phyloP scores from a whole-genome alignment of 2,888 invertebrate genomes.

The Gymnosoma rotundatum region DNA sequence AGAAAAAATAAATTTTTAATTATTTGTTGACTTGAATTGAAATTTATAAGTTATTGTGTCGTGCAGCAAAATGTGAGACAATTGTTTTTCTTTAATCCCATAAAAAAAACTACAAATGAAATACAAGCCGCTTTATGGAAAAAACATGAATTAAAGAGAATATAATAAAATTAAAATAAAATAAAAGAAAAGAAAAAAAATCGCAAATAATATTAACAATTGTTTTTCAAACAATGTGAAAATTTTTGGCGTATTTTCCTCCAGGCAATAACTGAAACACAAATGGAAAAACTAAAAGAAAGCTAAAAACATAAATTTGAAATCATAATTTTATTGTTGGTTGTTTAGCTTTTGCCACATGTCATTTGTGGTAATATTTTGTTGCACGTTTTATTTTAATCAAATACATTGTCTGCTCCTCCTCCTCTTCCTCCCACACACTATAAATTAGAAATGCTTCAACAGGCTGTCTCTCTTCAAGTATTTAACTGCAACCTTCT shows the following conservation, averaged over 20 bases:
- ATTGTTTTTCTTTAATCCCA: conserved; percentile 15
- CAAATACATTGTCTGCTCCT: conserved; percentile 41
- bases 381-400: conserved; percentile 66
- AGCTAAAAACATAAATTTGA: conserved; percentile 39
- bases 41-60: conserved; percentile 51
- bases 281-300: conserved; percentile 11
- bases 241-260: conserved; percentile 37
- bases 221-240: conserved; percentile 38
- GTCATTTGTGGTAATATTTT: conserved; percentile 55
- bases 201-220: conserved; percentile 42
- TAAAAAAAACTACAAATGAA: not conserved
- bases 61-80: conserved; percentile 34
- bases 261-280: conserved; percentile 1
- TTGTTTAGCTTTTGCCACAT: conserved; percentile 55
- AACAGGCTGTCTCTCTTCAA: not conserved
- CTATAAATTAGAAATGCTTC: not conserved
- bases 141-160: no score
- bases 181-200: not conserved
- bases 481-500: conserved; percentile 3
- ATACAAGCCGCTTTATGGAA: conserved; percentile 40
- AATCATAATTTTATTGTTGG: conserved; percentile 43
- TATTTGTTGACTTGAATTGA: conserved; percentile 36
- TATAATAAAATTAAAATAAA: not conserved
- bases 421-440: conserved; percentile 1
- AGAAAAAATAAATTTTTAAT: conserved; percentile 16